Evolutionary conservation across 2,888 invertebrate species (phyloP).

Genomic region (Epirrhoe tristata): DNA sequence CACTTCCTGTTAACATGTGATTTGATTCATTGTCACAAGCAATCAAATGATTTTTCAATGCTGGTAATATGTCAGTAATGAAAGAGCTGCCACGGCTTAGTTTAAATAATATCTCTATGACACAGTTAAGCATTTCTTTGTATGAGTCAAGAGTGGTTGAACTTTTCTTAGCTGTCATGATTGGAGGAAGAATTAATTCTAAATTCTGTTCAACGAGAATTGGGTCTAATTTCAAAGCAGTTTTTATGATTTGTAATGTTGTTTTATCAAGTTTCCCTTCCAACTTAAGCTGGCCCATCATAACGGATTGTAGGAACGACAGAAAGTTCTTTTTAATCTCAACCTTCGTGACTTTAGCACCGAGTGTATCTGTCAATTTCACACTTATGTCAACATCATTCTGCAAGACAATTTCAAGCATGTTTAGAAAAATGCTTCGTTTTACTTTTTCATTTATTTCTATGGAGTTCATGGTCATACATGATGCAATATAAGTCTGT

Average conservation of each 20-base stretch:
- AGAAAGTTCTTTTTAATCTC: constrained; percentile 75
- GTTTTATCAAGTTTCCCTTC: constrained; percentile 70
- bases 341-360: constrained; percentile 69
- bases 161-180: constrained; percentile 72
- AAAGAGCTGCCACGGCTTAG: constrained; percentile 73
- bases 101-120: constrained; percentile 77
- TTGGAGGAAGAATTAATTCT: constrained; percentile 65
- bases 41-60: constrained; percentile 67
- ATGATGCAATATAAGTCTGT: constrained; percentile 70
- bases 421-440: constrained; percentile 68
- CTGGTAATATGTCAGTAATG: constrained; percentile 70
- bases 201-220: constrained; percentile 73
- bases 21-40: constrained; percentile 63
- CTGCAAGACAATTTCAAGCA: constrained; percentile 63
- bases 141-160: constrained; percentile 57
- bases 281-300: constrained; percentile 71
- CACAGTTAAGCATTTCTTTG: constrained; percentile 67
- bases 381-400: constrained; percentile 76
- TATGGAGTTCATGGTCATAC: constrained; percentile 63
- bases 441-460: constrained; percentile 68
- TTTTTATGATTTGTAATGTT: constrained; percentile 69
- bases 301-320: constrained; percentile 68
- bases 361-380: constrained; percentile 69
- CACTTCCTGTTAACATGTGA: constrained; percentile 65
- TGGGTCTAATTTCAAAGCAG: constrained; percentile 74